phyloP scores from a whole-genome alignment of 2,888 invertebrate genomes.

The Cheilosia vernalis region DNA sequence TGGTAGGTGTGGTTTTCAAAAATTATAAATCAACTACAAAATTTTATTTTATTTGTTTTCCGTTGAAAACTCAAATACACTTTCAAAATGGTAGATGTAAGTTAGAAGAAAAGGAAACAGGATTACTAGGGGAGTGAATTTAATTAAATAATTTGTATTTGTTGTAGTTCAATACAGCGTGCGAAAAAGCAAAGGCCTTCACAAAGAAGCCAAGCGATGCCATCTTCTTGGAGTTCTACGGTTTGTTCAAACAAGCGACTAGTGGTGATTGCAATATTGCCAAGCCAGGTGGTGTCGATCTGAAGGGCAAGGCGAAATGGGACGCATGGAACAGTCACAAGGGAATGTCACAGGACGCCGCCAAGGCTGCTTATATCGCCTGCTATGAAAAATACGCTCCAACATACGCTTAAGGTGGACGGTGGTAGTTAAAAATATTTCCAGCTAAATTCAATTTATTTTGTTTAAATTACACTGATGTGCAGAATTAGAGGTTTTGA shows the following conservation, averaged over 20 bases:
- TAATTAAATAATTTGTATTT: neutral
- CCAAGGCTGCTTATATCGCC: conserved; percentile 92
- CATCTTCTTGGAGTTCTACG: conserved; percentile 93
- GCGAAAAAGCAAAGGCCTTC: conserved; percentile 90
- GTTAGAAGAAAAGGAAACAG: neutral
- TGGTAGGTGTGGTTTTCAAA: neutral
- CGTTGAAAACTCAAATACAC: neutral
- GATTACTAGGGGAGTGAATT: neutral
- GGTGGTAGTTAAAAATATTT: neutral
- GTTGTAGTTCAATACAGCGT: conserved; percentile 88
- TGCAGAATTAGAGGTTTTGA: no score
- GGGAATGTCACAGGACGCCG: conserved; percentile 90
- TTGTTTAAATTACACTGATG: no score
- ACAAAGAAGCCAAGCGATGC: conserved; percentile 90
- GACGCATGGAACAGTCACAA: conserved; percentile 94
- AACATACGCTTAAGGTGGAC: conserved; percentile 83
- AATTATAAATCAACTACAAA: neutral
- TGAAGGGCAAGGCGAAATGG: conserved; percentile 97
- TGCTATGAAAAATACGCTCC: conserved; percentile 86
- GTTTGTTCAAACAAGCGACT: conserved; percentile 92
- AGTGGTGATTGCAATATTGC: conserved; percentile 91
- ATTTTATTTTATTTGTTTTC: neutral
- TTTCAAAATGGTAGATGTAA: conserved; percentile 57
- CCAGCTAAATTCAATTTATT: no score
- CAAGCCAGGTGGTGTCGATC: conserved; percentile 93